Evolutionary conservation across 1,140 invertebrate genomes (phyloP), one percentile per base, ranked within the genome.

Genomic region (Physella acuta): DNA sequence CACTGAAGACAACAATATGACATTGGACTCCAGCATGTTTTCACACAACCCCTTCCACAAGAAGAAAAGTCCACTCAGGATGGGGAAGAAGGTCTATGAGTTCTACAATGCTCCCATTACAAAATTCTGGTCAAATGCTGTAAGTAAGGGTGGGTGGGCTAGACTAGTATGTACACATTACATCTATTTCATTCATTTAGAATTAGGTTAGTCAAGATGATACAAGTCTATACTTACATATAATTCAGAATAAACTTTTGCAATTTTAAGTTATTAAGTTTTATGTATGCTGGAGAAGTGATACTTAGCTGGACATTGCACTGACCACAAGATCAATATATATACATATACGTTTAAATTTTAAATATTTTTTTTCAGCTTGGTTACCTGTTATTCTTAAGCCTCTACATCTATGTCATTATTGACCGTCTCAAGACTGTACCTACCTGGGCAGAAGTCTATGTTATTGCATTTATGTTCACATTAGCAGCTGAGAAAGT

Each of bases 21-120:
- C 70, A 20, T 55, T 73, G 37, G 77, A 77, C 64, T 60, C 63
- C 26, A 78, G 70, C 34, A 70, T 69, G 16, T 69, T 75, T 53
- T 73, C 76, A 68, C 73, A 75, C 20, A 72, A 72, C 3, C 68
- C 71, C 16, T 58, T 62, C 44, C 68, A 60, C 74, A 79, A 77
- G 66, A 80, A 80, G 71, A 82, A 81, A 60, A 82, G 80, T 66
- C 79, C 81, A n/a, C 84, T 95, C 71, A 88, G 91, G 71, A 86
- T 95, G 39, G 92, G 91, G 75, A 94, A 94, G 82, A 97, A 97
- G 86, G 89, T 98, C 33, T 94, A 95, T 75, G 95, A 98, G 86
- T 99, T 98, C 86, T 98, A 96, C 85, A 95, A 93, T 30, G 94
- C 97, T 63, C 96, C 97, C 0, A 95, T 99, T 63, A 97, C 95